These are phyloP conservation scores for Crenichthys baileyi DNA, from an alignment of 2,797 vertebrate species.

Conservation along the genomic window DNA sequence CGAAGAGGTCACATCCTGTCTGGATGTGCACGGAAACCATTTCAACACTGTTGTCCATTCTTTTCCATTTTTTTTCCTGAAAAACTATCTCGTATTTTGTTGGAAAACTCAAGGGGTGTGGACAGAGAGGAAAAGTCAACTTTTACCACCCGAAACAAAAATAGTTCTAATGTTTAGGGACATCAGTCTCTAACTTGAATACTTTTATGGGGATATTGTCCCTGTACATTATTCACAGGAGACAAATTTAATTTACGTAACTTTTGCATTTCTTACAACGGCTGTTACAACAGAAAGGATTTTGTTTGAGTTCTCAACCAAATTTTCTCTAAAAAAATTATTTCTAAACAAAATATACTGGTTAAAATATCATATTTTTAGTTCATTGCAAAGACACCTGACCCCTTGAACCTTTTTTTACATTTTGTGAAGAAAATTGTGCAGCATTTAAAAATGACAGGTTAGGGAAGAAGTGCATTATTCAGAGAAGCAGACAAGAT, in stretches of 20 bases:
- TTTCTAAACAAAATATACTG: background rate
- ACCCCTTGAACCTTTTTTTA: background rate
- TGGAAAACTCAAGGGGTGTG: slow-evolving; percentile 61
- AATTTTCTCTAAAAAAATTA: background rate
- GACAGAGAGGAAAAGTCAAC: slow-evolving; percentile 56
- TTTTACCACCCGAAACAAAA: slow-evolving; percentile 60
- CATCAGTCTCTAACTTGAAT: background rate
- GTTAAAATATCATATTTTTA: background rate
- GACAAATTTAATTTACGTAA: background rate
- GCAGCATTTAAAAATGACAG: background rate
- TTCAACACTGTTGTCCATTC: slow-evolving; percentile 67
- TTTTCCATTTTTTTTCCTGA: slow-evolving; percentile 29
- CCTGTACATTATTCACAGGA: no score
- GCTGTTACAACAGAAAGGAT: background rate
- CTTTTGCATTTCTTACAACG: background rate
- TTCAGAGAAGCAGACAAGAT: background rate
- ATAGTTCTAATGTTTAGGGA: slow-evolving; percentile 48
- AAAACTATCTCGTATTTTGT: slow-evolving; percentile 62
- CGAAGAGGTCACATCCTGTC: slow-evolving; percentile 80
- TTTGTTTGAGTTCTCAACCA: background rate
- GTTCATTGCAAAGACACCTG: background rate
- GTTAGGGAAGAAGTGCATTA: background rate
- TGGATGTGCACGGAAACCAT: slow-evolving; percentile 66
- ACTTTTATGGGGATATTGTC: background rate
- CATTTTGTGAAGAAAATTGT: background rate